These are phyloP conservation scores for Euphydryas editha DNA, from an alignment of 2,888 invertebrate genomes.

Conservation along the genomic window DNA sequence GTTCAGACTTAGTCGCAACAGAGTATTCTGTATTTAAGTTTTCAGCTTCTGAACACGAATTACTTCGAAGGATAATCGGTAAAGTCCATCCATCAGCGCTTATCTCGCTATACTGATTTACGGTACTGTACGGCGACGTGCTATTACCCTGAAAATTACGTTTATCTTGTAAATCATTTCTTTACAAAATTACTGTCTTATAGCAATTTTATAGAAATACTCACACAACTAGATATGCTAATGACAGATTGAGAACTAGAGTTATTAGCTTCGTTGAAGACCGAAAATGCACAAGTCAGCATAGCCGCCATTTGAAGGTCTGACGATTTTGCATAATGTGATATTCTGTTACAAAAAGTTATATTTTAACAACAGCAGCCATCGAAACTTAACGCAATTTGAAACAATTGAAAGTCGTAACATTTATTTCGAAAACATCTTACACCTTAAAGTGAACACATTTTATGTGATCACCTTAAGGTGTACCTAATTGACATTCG, in stretches of 20 bases:
- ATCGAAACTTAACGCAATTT: background rate
- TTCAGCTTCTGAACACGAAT: conserved; percentile 94
- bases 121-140: conserved; percentile 95
- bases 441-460: too few relatives aligned
- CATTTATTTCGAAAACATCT: too few relatives aligned
- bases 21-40: conserved; percentile 84
- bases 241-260: conserved; percentile 83
- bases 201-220: conserved; percentile 42
- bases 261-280: conserved; percentile 81
- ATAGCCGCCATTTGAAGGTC: conserved; percentile 98
- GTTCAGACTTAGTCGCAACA: conserved; percentile 62
- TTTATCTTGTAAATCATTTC: background rate
- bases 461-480: too few relatives aligned
- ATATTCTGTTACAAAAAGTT: conserved; percentile 83
- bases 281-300: conserved; percentile 94
- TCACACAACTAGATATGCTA: conserved; percentile 75
- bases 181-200: background rate
- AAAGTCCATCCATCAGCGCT: conserved; percentile 91
- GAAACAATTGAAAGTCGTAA: too few relatives aligned
- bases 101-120: conserved; percentile 89
- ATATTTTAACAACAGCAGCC: background rate
- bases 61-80: conserved; percentile 89
- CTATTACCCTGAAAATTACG: conserved; percentile 77
- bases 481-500: background rate
- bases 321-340: conserved; percentile 90